These are phyloP conservation scores for Nesidiocoris tenuis DNA, from an alignment of 2,888 invertebrate species.

Conservation along the genomic window DNA sequence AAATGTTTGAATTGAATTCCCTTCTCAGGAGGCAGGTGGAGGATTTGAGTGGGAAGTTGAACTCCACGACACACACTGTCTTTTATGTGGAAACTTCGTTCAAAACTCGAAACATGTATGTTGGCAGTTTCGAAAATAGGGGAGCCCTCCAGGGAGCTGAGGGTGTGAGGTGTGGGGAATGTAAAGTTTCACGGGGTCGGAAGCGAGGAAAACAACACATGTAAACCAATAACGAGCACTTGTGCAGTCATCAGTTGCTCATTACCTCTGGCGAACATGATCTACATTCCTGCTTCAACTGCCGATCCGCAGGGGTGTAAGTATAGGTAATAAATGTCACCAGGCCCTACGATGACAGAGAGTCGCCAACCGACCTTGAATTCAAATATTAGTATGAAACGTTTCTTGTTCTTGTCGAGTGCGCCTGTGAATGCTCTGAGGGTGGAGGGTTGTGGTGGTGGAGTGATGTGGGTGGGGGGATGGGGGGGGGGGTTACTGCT, in stretches of 20 bases:
- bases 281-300: not conserved
- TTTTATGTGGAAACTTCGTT: not conserved
- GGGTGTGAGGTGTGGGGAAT: constrained; percentile 14
- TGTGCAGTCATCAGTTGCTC: constrained; percentile 45
- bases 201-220: constrained; percentile 30
- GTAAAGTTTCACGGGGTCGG: constrained; percentile 4
- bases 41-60: too few relatives aligned
- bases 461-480: not conserved
- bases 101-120: not conserved
- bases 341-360: constrained; percentile 27
- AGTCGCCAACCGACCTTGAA: constrained; percentile 32
- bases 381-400: constrained; percentile 24
- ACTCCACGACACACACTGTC: not conserved
- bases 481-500: not conserved
- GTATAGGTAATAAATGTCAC: constrained; percentile 36
- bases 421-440: too few relatives aligned
- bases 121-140: not conserved
- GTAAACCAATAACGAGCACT: constrained; percentile 41
- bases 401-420: not conserved
- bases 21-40: too few relatives aligned
- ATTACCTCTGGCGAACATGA: constrained; percentile 32
- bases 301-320: not conserved
- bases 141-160: not conserved
- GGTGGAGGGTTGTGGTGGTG: not conserved
- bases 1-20: too few relatives aligned